Evolutionary conservation across 2,113 vertebrate genomes (phyloP).

Genomic region (Penelope pileata): DNA sequence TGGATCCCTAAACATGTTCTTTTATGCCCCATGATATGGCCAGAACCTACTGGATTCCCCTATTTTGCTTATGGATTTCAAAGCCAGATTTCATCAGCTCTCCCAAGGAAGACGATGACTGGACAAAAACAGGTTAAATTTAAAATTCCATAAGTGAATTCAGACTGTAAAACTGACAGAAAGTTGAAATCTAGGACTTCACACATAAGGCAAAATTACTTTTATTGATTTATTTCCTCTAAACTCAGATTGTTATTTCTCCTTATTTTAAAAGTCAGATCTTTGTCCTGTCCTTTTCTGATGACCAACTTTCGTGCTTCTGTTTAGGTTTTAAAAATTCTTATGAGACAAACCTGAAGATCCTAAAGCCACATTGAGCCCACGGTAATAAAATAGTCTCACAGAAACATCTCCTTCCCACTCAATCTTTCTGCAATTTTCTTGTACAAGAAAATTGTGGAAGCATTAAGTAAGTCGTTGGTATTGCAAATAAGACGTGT

Average conservation of each 20-base stretch:
- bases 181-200: neutral
- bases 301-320: neutral
- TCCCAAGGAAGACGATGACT: neutral
- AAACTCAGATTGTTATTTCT: neutral
- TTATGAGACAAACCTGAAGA: neutral
- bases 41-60: neutral
- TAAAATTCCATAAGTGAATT: neutral
- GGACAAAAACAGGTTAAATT: neutral
- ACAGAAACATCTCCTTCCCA: neutral
- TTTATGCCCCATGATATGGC: fast-evolving
- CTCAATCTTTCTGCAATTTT: neutral
- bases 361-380: neutral
- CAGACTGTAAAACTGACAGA: neutral
- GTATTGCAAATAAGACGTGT: neutral
- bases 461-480: neutral
- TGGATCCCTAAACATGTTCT: neutral
- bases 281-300: neutral
- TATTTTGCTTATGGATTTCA: neutral
- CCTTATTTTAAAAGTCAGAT: neutral
- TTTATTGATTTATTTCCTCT: slow-evolving; percentile 47
- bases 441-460: neutral
- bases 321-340: neutral
- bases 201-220: slow-evolving; percentile 30
- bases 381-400: neutral
- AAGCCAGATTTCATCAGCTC: neutral